These are phyloP conservation scores for Zaprionus tsacasi DNA, from an alignment of 1,140 invertebrate species.

Conservation along the genomic window DNA sequence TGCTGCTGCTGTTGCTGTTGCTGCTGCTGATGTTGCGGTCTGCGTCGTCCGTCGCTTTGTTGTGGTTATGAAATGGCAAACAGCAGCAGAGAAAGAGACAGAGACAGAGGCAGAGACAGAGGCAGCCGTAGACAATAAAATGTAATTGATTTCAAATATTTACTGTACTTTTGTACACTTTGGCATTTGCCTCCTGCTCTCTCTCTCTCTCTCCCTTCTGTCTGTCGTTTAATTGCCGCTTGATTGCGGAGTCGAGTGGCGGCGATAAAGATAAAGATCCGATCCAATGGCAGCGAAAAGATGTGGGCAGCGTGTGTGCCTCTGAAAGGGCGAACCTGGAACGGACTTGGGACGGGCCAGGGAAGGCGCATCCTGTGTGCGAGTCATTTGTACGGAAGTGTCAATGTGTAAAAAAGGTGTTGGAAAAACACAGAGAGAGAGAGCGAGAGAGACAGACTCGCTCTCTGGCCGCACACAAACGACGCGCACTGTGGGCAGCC, in stretches of 20 bases:
- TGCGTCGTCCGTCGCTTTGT: slow-evolving; percentile 54
- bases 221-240: slow-evolving; percentile 73
- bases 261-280: slow-evolving; percentile 56
- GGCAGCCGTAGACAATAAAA: slow-evolving; percentile 57
- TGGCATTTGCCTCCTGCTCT: slow-evolving; percentile 41
- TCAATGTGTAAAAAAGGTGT: slow-evolving; percentile 78
- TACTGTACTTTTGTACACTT: slow-evolving; percentile 44
- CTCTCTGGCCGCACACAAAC: slow-evolving; percentile 32
- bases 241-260: slow-evolving; percentile 63
- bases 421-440: slow-evolving; percentile 63
- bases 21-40: slow-evolving; percentile 27
- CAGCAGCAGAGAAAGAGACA: slow-evolving; percentile 15
- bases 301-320: slow-evolving; percentile 38
- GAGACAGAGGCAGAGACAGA: not conserved
- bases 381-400: slow-evolving; percentile 65
- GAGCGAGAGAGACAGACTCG: not conserved
- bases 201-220: not conserved
- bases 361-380: slow-evolving; percentile 40
- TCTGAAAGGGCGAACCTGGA: not conserved
- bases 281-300: slow-evolving; percentile 6
- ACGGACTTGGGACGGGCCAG: not conserved
- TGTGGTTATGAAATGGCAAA: slow-evolving; percentile 81
- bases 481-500: slow-evolving; percentile 34
- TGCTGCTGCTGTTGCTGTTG: not conserved
- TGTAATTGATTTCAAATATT: slow-evolving; percentile 82